These are phyloP conservation scores for Malacoctenus gilli DNA, from an alignment of 2,797 vertebrate species.

Conservation along the genomic window DNA sequence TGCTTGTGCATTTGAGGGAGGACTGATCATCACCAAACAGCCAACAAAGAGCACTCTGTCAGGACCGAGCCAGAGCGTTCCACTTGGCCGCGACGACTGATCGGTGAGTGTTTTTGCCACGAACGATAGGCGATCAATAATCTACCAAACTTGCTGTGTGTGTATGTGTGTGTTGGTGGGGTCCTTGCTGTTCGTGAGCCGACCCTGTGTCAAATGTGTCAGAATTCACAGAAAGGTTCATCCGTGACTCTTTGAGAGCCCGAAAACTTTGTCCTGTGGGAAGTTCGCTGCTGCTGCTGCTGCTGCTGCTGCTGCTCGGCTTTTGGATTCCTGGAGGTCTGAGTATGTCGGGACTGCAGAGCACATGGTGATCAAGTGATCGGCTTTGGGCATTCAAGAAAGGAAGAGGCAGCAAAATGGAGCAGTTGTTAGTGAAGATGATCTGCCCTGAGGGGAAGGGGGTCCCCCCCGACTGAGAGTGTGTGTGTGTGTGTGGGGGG, in stretches of 20 bases:
- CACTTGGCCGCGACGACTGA: conserved; percentile 48
- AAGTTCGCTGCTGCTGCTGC: conserved; percentile 11
- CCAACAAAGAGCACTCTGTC: conserved; percentile 78
- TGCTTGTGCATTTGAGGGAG: conserved; percentile 74
- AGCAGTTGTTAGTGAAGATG: conserved; percentile 65
- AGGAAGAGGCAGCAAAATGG: conserved; percentile 69
- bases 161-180: not conserved
- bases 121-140: conserved; percentile 28
- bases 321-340: conserved; percentile 56
- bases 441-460: conserved; percentile 45
- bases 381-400: conserved; percentile 60
- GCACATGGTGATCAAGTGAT: conserved; percentile 86
- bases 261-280: conserved; percentile 19
- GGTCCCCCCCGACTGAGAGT: conserved; percentile 29
- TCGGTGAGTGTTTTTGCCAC: conserved; percentile 69
- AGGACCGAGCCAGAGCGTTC: conserved; percentile 55
- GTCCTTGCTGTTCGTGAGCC: not conserved
- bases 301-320: conserved; percentile 15
- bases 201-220: not conserved
- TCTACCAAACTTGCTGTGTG: conserved; percentile 2
- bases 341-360: conserved; percentile 52
- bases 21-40: conserved; percentile 72
- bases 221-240: not conserved
- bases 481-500: no score
- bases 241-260: conserved; percentile 2